Evolutionary conservation across 2,113 vertebrate genomes (phyloP).

Genomic region (Tor tambroides): DNA sequence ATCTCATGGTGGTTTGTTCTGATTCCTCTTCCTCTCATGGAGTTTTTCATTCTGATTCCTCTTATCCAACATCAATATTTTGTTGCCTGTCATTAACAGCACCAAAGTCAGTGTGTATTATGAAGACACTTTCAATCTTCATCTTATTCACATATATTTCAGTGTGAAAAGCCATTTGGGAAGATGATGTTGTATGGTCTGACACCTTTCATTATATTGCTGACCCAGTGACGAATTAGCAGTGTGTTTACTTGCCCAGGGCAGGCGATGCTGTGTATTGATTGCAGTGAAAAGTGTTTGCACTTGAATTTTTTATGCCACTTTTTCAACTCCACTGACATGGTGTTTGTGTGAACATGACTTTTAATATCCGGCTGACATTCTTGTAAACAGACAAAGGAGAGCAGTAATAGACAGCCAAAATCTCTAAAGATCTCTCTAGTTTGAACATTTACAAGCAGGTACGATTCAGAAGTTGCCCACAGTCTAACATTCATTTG

Average conservation of each 20-base stretch:
- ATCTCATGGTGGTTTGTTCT: neutral
- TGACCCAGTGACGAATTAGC: too few species aligned
- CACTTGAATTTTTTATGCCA: neutral
- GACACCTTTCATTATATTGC: conserved; percentile 4
- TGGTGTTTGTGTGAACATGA: neutral
- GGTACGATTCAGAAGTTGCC: too few species aligned
- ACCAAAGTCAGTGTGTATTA: conserved; percentile 2
- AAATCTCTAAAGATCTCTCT: too few species aligned
- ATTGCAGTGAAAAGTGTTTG: neutral
- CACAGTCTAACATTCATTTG: too few species aligned
- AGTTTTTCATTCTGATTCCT: neutral
- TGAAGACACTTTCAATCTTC: neutral
- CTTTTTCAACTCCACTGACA: conserved; percentile 1
- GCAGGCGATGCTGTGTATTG: neutral
- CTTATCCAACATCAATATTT: neutral
- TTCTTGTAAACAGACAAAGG: neutral
- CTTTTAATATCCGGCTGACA: neutral
- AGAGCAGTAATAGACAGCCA: too few species aligned
- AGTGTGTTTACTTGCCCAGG: neutral
- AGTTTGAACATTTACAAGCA: too few species aligned
- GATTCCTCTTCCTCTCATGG: too few species aligned
- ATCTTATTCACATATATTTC: too few species aligned
- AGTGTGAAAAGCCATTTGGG: conserved; percentile 11
- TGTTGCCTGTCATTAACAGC: neutral
- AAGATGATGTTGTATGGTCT: neutral